A percentile compares a stretch with the other conserved stretches of the same genome.
phyloP scores from a whole-genome alignment of 2,113 vertebrate genomes.

The Prionailurus viverrinus region DNA sequence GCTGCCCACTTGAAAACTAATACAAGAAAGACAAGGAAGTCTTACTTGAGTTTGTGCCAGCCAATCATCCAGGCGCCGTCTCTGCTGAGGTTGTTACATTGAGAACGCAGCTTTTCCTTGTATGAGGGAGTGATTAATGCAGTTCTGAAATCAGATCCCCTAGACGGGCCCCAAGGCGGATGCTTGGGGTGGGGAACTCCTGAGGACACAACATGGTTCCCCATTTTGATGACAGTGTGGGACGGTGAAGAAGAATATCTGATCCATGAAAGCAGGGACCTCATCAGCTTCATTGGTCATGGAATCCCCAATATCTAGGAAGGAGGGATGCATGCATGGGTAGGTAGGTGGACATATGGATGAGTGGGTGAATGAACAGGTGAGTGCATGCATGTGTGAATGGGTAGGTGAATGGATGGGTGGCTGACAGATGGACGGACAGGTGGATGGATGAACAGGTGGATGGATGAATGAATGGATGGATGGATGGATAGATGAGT shows the following conservation, averaged over 20 bases:
- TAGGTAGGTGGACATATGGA: too few relatives aligned
- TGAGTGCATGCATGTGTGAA: not conserved
- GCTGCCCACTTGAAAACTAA: not conserved
- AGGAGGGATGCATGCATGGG: not conserved
- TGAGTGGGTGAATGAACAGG: not conserved
- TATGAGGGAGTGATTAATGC: fast-evolving
- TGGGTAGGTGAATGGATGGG: not conserved
- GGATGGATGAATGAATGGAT: fast-evolving
- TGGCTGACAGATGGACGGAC: not conserved
- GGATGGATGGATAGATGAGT: fast-evolving
- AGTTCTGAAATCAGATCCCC: not conserved
- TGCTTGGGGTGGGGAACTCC: fast-evolving
- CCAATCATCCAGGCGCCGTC: not conserved
- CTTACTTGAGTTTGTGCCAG: not conserved
- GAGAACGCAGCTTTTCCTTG: not conserved
- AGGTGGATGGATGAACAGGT: fast-evolving
- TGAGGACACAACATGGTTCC: not conserved
- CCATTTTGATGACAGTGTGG: not conserved
- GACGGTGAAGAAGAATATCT: not conserved
- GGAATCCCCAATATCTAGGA: too few relatives aligned
- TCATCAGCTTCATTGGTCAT: fast-evolving
- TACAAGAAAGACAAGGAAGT: not conserved
- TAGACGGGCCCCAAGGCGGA: not conserved
- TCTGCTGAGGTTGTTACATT: not conserved
- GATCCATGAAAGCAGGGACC: not conserved